Percentiles rank a stretch among this genome's conserved stretches.
These are phyloP conservation scores for Pycnonotus jocosus DNA, from an alignment of 2,113 vertebrate genomes.

Conservation along the genomic window DNA sequence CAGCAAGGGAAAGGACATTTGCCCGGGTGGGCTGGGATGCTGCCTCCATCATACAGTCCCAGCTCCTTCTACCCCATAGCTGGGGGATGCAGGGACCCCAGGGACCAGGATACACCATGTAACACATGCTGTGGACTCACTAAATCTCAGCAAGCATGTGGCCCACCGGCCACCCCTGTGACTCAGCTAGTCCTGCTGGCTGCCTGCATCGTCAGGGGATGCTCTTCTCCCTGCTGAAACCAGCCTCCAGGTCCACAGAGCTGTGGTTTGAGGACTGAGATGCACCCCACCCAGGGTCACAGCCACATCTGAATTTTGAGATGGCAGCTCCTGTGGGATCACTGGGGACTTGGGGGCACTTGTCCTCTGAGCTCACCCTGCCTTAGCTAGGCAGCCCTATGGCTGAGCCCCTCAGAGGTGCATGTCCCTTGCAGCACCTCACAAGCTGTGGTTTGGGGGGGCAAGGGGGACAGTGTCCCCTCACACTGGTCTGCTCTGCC, in stretches of 20 bases:
- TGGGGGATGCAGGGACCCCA: rapidly evolving
- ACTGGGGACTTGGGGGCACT: rapidly evolving
- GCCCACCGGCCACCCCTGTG: rapidly evolving
- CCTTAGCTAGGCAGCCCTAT: background rate
- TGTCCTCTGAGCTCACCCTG: background rate
- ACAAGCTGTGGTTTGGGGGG: rapidly evolving
- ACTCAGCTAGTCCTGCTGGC: background rate
- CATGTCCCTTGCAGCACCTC: background rate
- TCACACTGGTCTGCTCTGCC: background rate
- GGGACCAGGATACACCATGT: background rate
- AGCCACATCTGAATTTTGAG: background rate
- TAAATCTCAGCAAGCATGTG: rapidly evolving
- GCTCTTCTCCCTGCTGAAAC: background rate
- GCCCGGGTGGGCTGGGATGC: rapidly evolving
- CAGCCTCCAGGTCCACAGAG: rapidly evolving
- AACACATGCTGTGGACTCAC: rapidly evolving
- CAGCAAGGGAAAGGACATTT: background rate
- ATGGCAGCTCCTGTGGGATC: background rate
- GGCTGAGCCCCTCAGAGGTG: background rate
- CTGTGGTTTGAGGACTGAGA: background rate
- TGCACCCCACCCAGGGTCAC: background rate
- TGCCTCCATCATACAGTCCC: background rate
- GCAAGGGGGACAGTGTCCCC: too few relatives aligned
- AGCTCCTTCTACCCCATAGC: rapidly evolving
- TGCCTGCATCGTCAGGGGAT: background rate